A percentile compares a stretch with the other conserved stretches of the same genome.
These are phyloP conservation scores for Conopomorpha cramerella DNA, from an alignment of 1,140 invertebrate genomes.

Conservation along the genomic window DNA sequence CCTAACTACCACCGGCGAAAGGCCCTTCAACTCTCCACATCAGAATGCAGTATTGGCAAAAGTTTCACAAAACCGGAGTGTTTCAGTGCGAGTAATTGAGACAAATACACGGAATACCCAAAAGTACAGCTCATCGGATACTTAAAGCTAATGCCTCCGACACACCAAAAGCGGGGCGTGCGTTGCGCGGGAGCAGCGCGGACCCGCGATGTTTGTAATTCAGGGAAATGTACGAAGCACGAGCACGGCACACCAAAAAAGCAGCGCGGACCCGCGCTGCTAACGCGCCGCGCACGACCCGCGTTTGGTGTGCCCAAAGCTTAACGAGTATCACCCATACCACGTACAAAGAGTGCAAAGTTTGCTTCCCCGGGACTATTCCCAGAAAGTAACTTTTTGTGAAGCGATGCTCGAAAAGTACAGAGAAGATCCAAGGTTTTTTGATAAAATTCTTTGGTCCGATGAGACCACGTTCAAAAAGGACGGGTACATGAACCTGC, in stretches of 20 bases:
- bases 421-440: background rate
- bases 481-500: slow-evolving; percentile 3
- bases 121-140: too few relatives aligned
- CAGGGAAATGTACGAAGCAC: too few relatives aligned
- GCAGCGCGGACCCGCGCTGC: too few relatives aligned
- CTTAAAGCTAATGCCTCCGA: too few relatives aligned
- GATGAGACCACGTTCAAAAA: slow-evolving; percentile 3
- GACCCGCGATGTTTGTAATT: too few relatives aligned
- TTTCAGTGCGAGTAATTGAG: background rate
- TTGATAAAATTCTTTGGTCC: slow-evolving; percentile 4
- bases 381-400: background rate
- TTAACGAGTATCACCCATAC: background rate
- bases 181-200: too few relatives aligned
- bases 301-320: too few relatives aligned
- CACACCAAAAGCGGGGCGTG: too few relatives aligned
- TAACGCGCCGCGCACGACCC: too few relatives aligned
- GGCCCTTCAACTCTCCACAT: background rate
- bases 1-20: background rate
- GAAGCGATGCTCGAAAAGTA: background rate
- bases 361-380: background rate
- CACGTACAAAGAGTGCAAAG: background rate
- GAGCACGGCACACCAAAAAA: too few relatives aligned
- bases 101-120: too few relatives aligned
- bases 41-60: background rate
- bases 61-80: background rate